Evolutionary conservation across 2,888 invertebrate species (phyloP).

Genomic region (Alloscopus bannaensis): DNA sequence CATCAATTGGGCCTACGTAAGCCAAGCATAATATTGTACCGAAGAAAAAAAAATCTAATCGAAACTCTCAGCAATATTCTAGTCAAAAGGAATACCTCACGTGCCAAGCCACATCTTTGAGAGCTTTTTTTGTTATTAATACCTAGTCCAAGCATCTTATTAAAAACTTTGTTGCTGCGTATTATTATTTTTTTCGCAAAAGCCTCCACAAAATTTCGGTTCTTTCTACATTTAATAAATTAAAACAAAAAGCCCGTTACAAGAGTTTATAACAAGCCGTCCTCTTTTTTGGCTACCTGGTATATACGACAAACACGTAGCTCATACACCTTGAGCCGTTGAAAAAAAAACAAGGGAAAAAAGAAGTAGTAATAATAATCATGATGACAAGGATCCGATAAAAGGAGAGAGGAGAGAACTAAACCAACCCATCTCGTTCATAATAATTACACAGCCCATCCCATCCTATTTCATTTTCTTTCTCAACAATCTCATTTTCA

Average conservation of each 20-base stretch:
- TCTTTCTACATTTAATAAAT: constrained; percentile 58
- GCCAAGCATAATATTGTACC: not conserved
- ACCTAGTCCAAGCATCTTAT: constrained; percentile 18
- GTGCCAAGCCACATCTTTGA: constrained; percentile 27
- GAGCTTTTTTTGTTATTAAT: constrained; percentile 40
- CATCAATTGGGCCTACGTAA: not conserved
- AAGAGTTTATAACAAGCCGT: constrained; percentile 18
- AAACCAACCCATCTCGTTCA: constrained; percentile 71
- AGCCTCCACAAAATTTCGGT: constrained; percentile 36
- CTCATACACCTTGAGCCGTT: constrained; percentile 47
- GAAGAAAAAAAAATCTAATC: not conserved
- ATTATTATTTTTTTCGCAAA: constrained; percentile 41
- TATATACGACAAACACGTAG: too few relatives aligned
- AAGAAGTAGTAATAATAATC: constrained; percentile 61
- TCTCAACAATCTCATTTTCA: constrained; percentile 66
- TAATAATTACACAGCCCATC: constrained; percentile 72
- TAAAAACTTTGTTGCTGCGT: constrained; percentile 30
- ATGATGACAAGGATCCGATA: constrained; percentile 69
- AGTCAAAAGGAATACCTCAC: constrained; percentile 38
- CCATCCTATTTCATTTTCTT: constrained; percentile 72
- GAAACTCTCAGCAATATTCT: not conserved
- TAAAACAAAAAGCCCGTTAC: constrained; percentile 62
- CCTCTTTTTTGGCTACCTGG: constrained; percentile 50
- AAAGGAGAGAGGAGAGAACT: constrained; percentile 65
- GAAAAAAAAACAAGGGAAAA: constrained; percentile 32